Evolutionary conservation across 1,140 invertebrate genomes (phyloP).

Genomic region (Oryctes rhinoceros): DNA sequence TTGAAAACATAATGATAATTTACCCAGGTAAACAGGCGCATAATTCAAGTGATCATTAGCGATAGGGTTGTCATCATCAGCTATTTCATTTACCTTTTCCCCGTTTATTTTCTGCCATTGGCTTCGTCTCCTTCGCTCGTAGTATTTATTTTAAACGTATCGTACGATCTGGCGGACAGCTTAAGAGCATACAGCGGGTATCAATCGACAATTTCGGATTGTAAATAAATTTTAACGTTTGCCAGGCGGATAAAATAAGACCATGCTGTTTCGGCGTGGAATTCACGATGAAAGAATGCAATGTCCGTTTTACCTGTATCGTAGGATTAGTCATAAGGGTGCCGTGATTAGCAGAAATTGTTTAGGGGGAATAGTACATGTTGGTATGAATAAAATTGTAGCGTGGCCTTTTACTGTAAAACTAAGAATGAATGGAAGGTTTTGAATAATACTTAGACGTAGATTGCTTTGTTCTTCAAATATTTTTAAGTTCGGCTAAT

Average conservation of each 20-base stretch:
- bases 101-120: background rate
- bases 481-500: too few species aligned
- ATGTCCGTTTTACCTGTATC: too few species aligned
- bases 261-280: too few species aligned
- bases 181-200: background rate
- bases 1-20: slow-evolving; percentile 12
- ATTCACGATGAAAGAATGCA: too few species aligned
- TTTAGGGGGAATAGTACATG: too few species aligned
- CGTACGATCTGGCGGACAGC: background rate
- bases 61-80: background rate
- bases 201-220: slow-evolving; percentile 3
- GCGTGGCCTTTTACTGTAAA: too few species aligned
- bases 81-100: background rate
- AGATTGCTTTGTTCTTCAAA: too few species aligned
- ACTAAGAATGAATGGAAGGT: too few species aligned
- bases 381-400: too few species aligned
- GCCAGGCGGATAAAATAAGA: background rate
- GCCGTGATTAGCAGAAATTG: too few species aligned
- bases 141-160: slow-evolving; percentile 7
- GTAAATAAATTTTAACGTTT: slow-evolving; percentile 11
- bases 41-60: slow-evolving; percentile 1
- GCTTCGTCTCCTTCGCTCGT: background rate
- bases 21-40: slow-evolving; percentile 6
- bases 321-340: too few species aligned
- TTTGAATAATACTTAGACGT: too few species aligned